Base-by-base conservation (phyloP, 2,797 vertebrate species). In the Smutsia gigantea region DNA sequence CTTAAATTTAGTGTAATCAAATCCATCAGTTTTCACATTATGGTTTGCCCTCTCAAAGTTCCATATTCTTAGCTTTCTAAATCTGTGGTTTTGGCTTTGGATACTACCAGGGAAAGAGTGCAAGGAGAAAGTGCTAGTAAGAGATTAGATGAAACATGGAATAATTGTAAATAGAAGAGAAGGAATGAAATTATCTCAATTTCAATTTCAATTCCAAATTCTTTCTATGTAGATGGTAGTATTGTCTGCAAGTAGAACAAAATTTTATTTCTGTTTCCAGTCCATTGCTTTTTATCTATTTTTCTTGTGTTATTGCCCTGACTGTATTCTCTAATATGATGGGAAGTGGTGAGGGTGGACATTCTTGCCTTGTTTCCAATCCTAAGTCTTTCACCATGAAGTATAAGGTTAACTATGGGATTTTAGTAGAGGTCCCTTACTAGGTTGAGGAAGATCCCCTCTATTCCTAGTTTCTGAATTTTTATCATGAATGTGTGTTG, bases 111-210 rank as follows among this genome's bases (percentile, higher is more conserved):
- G 57, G 83, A 96, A 91, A 29, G 46, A 88, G 9, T 82, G 9
- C 23, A 64, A 46, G 74, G 25, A 96, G 31, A 77, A 79, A 59
- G 51, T 63, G 42, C 25, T 18, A 27, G 49, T 69, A 82, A 39
- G 75, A 77, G 51, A 57, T 91, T 64, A 77, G 25, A 34, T 81
- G 78, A 53, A 91, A 97, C 42, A 89, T 93, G 87, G 14, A 81
- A 93, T 21, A 88, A 85, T 49, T 77, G 0, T 93, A 71, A 39
- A 77, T 59, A 69, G 42, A 82, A 23, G 72, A 90, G 59, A 53
- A 49, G 85, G 53, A 69, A 51, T 82, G 39, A 85, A 66, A 51
- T 91, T 82, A 61, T 18, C 10, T 93, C 42, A 75, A 39, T 84
- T 66, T 93, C 42, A 75, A 39, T 84, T 66, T 96, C 72, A 66